Percentiles rank a stretch among this genome's conserved stretches.
These are phyloP conservation scores for Oncopodura yosiiana DNA, from an alignment of 1,140 invertebrate species.

Conservation along the genomic window DNA sequence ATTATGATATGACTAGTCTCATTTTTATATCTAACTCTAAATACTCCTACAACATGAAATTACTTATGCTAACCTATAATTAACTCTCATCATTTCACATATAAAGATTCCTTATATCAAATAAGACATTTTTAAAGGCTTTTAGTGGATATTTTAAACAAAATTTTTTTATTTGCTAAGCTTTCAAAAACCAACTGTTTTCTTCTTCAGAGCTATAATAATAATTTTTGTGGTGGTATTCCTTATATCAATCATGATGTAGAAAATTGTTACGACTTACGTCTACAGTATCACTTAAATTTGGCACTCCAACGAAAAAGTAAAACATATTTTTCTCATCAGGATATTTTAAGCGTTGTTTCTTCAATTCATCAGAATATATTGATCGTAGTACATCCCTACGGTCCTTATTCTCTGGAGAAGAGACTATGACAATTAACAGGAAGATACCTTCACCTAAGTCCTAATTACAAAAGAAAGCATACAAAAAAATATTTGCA, in stretches of 20 bases:
- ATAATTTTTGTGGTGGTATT: background rate
- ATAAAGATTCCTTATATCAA: no score
- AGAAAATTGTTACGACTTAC: background rate
- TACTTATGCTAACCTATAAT: no score
- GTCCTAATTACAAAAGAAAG: no score
- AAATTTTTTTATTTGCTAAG: no score
- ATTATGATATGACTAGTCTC: no score
- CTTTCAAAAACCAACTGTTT: no score
- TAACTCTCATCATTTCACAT: no score
- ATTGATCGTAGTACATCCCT: slow-evolving; percentile 17
- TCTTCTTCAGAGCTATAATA: background rate
- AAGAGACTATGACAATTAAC: slow-evolving; percentile 26
- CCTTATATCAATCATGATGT: slow-evolving; percentile 1
- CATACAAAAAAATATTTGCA: no score
- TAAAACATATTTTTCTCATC: slow-evolving; percentile 15
- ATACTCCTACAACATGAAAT: no score
- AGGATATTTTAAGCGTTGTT: background rate
- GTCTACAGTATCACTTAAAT: background rate
- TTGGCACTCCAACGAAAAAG: background rate
- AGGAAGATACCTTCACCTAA: slow-evolving; percentile 11
- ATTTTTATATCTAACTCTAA: no score
- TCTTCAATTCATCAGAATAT: background rate
- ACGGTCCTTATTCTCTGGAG: slow-evolving; percentile 22
- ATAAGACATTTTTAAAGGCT: no score
- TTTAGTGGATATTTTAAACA: no score